phyloP scores from a whole-genome alignment of 2,888 invertebrate species.

The Polydrusus cervinus region DNA sequence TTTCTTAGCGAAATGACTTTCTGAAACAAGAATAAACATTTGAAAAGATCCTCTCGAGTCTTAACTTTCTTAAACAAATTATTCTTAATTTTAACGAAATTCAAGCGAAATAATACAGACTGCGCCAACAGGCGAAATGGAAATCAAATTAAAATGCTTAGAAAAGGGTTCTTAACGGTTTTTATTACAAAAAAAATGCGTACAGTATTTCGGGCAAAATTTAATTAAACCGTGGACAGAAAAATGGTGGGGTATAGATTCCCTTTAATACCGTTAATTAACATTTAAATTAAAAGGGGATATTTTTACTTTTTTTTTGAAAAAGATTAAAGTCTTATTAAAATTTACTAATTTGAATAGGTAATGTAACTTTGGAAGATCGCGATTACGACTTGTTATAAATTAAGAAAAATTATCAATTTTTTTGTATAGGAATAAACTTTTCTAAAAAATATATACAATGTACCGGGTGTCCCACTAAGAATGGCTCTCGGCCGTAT shows the following conservation, averaged over 20 bases:
- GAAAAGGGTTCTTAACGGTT: slow-evolving; percentile 8
- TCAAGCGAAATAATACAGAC: background rate
- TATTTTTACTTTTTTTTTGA: slow-evolving; percentile 3
- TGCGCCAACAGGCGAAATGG: slow-evolving; percentile 16
- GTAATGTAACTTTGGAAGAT: background rate
- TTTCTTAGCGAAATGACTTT: background rate
- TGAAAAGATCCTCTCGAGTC: background rate
- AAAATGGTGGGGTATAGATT: slow-evolving; percentile 27
- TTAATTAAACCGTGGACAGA: slow-evolving; percentile 23
- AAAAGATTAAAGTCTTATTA: slow-evolving; percentile 17
- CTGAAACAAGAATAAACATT: slow-evolving; percentile 7
- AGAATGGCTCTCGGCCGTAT: no score
- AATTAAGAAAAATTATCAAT: slow-evolving; percentile 4
- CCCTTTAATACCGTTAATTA: slow-evolving; percentile 31
- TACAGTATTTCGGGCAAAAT: slow-evolving; percentile 22
- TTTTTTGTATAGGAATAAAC: no score
- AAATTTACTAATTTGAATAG: slow-evolving; percentile 4
- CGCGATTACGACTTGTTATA: background rate
- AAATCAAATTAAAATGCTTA: slow-evolving; percentile 16
- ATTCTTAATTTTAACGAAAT: slow-evolving; percentile 8
- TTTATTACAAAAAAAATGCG: slow-evolving; percentile 24
- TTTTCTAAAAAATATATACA: no score
- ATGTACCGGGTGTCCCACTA: no score
- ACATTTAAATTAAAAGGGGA: slow-evolving; percentile 31
- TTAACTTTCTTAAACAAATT: background rate